Evolutionary conservation across 2,888 invertebrate species (phyloP).

Genomic region (Lithophane socia): DNA sequence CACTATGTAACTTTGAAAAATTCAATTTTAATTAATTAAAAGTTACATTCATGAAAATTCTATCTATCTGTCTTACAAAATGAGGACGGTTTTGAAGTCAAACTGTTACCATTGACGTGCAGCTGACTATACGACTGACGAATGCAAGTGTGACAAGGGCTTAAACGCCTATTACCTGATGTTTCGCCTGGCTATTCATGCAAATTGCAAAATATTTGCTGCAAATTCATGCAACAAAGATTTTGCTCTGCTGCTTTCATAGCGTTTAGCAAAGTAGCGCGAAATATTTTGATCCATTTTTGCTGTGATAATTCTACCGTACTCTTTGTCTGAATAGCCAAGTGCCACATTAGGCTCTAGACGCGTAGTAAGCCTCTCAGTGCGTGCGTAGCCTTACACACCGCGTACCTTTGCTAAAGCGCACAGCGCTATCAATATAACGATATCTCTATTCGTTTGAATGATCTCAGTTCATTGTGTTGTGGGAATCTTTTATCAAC

Average conservation of each 20-base stretch:
- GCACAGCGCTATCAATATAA: slow-evolving; percentile 56
- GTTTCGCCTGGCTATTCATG: slow-evolving; percentile 26
- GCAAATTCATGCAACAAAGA: background rate
- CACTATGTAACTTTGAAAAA: background rate
- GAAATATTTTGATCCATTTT: background rate
- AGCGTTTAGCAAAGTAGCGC: too few relatives aligned
- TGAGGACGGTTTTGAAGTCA: background rate
- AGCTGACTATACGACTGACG: background rate
- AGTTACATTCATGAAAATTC: too few relatives aligned
- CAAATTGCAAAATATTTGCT: too few relatives aligned
- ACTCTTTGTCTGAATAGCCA: slow-evolving; percentile 13
- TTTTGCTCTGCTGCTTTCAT: too few relatives aligned
- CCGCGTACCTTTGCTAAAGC: slow-evolving; percentile 53
- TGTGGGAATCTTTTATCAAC: slow-evolving; percentile 55
- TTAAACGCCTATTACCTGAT: background rate
- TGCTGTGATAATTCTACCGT: background rate
- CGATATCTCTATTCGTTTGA: slow-evolving; percentile 35
- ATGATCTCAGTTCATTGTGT: slow-evolving; percentile 51
- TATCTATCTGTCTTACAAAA: background rate
- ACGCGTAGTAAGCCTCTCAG: slow-evolving; percentile 54
- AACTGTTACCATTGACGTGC: background rate
- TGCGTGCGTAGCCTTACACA: slow-evolving; percentile 62
- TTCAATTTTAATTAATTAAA: background rate
- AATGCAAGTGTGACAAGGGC: slow-evolving; percentile 18
- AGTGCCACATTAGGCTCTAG: slow-evolving; percentile 9